Conservation (phyloP, 30 jellyfish, hydroid and myxozoan species). For the Rhopilema esculentum region DNA sequence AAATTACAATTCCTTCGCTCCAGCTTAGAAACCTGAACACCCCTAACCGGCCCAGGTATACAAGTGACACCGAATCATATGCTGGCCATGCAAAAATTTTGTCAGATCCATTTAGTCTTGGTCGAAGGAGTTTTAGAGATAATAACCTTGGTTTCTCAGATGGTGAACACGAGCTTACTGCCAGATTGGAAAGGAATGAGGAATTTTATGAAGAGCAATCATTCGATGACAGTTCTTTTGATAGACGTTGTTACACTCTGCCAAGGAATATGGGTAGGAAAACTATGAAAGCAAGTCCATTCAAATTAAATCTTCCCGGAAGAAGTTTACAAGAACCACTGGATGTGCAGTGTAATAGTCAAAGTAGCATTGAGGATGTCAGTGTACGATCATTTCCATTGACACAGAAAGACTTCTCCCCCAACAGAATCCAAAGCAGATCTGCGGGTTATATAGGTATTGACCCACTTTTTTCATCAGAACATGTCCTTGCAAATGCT, state of each 20-base stretch:
- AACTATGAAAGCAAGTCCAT: conserved; percentile 76
- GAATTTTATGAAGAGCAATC: conserved; percentile 43
- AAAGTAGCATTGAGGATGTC: conserved; percentile 55
- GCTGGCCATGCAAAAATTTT: conserved; percentile 57
- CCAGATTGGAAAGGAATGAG: conserved; percentile 78
- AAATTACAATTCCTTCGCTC: conserved; percentile 77
- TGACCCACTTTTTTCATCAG: conserved; percentile 2
- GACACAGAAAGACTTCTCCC: conserved; percentile 43
- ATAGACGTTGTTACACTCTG: conserved; percentile 74
- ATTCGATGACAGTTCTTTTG: conserved; percentile 31
- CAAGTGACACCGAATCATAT: conserved; percentile 80
- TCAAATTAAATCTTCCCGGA: conserved; percentile 65
- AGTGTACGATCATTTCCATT: conserved; percentile 36
- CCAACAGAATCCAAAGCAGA: conserved; percentile 70
- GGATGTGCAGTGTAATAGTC: conserved; percentile 61
- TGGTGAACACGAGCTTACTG: conserved; percentile 87
- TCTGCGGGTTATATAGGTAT: conserved; percentile 76
- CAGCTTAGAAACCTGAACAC: conserved; percentile 62
- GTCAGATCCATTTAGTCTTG: conserved; percentile 70
- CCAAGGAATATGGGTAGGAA: conserved; percentile 86
- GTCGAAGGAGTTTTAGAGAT: conserved; percentile 69
- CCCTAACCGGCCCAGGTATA: conserved; percentile 45
- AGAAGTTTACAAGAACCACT: conserved; percentile 32
- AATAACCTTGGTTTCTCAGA: conserved; percentile 78
- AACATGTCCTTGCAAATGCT: conserved; percentile 1